Evolutionary conservation across 2,113 vertebrate species (phyloP), one percentile per base, ranked within the genome.

Genomic region (Pituophis catenifer): DNA sequence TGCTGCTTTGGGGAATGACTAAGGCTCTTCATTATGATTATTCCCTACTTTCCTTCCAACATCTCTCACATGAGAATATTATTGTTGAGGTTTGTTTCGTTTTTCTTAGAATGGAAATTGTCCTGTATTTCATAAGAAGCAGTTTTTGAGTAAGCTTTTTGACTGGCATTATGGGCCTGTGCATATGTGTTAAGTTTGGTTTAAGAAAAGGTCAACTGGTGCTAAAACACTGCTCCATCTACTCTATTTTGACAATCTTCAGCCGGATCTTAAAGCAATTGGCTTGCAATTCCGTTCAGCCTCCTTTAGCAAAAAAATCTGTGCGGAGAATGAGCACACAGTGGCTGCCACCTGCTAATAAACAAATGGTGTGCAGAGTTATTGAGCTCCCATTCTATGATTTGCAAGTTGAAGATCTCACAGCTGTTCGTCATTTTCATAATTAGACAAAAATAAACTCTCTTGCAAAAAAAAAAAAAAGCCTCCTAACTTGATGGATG

Each of bases 361-460:
- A 97, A 97, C 96, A 95, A 95, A 95, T 93, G 97, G 96, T 96
- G 96, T 96, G 90, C 95, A 94, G 94, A 97, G 95, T 96, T 94
- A 96, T 89, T 92, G 81, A 96, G 90, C 93, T 97, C 96, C 26
- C 92, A 90, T 95, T 96, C 94, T 94, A 95, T 88, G 86, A 88
- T 96, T 95, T 96, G 92, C 88, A 91, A 97, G 97, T 96, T 88
- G 93, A 95, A 96, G 94, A 95, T 92, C 91, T 97, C 97, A 94
- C 96, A 97, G 97, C 96, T 97, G 97, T 96, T 97, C 96, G 95
- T 96, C 93, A 8, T 95, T 97, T 97, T 95, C 0, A 0, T 95
- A 92, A 93, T 90, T 59, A 90, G 93, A 91, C 95, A 96, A 95
- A 38, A 89, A 96, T 88, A 95, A 95, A 65, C 58, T 89, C 91